Conservation (phyloP, 2,888 invertebrate species). For the Ellobium chinense region DNA sequence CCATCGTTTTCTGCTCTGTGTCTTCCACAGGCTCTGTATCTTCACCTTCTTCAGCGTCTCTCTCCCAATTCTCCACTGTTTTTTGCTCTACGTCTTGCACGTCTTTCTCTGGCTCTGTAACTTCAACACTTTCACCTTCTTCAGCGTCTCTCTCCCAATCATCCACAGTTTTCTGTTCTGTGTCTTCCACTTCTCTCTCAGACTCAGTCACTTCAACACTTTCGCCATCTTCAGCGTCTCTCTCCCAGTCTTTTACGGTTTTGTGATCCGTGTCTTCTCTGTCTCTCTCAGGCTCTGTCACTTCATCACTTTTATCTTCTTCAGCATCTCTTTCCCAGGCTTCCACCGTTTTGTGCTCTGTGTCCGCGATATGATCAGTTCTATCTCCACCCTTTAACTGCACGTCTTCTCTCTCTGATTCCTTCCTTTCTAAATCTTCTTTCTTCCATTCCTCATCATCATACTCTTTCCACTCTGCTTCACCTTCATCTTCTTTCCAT, state of each 20-base stretch:
- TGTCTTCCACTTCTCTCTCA: neutral
- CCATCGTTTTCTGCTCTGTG: neutral
- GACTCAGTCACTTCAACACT: too few species aligned
- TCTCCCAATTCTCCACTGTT: neutral
- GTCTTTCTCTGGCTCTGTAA: neutral
- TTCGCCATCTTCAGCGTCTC: neutral
- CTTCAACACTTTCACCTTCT: neutral
- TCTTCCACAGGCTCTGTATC: neutral
- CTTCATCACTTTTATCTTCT: neutral
- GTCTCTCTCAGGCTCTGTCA: neutral
- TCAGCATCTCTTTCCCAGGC: neutral
- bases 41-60: neutral
- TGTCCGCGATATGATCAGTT: too few species aligned
- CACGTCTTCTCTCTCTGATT: neutral
- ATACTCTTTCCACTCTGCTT: neutral
- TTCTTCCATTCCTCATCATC: neutral
- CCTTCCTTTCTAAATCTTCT: neutral
- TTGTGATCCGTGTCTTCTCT: neutral
- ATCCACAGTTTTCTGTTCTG: neutral
- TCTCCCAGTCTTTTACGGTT: neutral
- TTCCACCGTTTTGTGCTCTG: neutral
- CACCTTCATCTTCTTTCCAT: neutral
- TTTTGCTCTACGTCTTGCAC: neutral
- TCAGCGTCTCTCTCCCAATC: neutral
- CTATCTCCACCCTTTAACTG: too few species aligned